Evolutionary conservation across 92 coral and sea anemone species (phyloP).

Genomic region (Bergia puertoricense): DNA sequence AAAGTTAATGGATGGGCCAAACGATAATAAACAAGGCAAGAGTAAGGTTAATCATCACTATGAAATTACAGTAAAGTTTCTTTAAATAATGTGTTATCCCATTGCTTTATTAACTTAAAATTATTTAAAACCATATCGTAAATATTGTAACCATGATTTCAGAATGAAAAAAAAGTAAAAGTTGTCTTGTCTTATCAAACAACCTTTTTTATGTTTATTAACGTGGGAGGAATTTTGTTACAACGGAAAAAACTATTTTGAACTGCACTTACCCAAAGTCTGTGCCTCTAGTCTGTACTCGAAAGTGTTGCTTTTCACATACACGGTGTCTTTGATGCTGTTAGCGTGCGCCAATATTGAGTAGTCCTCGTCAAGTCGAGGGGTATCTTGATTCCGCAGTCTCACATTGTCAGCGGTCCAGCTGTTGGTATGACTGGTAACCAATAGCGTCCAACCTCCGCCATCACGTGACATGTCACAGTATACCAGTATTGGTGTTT

Average conservation of each 20-base stretch:
- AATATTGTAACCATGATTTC: too few relatives aligned
- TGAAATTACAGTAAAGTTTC: too few relatives aligned
- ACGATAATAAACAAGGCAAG: background rate
- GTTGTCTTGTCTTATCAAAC: too few relatives aligned
- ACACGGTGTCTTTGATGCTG: conserved; percentile 65
- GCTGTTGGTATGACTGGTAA: conserved; percentile 73
- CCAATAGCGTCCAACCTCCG: conserved; percentile 91
- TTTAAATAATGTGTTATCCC: too few relatives aligned
- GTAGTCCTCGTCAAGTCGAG: conserved; percentile 56
- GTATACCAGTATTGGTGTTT: conserved; percentile 54
- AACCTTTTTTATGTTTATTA: too few relatives aligned
- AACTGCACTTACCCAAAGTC: conserved; percentile 55
- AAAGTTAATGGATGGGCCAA: background rate
- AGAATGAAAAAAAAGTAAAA: too few relatives aligned
- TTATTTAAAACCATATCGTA: too few relatives aligned
- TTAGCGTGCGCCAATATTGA: conserved; percentile 71
- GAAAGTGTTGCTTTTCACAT: conserved; percentile 53
- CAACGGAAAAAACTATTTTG: too few relatives aligned
- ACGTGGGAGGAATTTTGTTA: too few relatives aligned
- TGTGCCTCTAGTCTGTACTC: conserved; percentile 80
- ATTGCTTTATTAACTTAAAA: too few relatives aligned
- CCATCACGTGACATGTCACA: conserved; percentile 95
- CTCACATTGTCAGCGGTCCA: conserved; percentile 69
- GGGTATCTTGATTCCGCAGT: conserved; percentile 52
- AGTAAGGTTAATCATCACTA: background rate